A percentile compares a stretch with the other conserved stretches of the same genome.
These are phyloP conservation scores for Sebastes reedi DNA, from an alignment of 2,797 vertebrate genomes.

Conservation along the genomic window DNA sequence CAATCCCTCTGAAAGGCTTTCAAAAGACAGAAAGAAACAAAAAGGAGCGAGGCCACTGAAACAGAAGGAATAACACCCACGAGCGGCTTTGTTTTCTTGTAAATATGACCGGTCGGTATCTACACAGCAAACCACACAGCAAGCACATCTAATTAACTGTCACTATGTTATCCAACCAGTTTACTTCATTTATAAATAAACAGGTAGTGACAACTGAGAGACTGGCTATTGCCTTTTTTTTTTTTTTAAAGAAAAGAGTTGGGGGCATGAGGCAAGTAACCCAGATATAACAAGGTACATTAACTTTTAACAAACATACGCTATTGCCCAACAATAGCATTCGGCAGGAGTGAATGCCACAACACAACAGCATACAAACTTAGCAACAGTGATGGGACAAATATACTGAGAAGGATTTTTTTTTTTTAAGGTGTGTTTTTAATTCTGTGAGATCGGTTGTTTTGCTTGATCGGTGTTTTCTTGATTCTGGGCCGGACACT, in stretches of 20 bases:
- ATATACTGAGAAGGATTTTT: conserved; percentile 82
- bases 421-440: conserved; percentile 62
- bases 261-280: conserved; percentile 74
- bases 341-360: conserved; percentile 89
- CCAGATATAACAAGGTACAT: conserved; percentile 83
- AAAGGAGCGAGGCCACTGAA: conserved; percentile 40
- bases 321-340: conserved; percentile 86
- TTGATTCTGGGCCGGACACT: conserved; percentile 80
- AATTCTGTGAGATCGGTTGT: conserved; percentile 64
- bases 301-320: conserved; percentile 87
- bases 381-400: conserved; percentile 91
- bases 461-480: conserved; percentile 72
- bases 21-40: conserved; percentile 47
- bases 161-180: conserved; percentile 47
- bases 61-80: conserved; percentile 37
- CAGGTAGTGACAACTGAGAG: conserved; percentile 43
- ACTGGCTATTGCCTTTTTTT: conserved; percentile 27
- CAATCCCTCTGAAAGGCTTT: conserved; percentile 48
- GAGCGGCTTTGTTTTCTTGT: conserved; percentile 27
- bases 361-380: conserved; percentile 93
- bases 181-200: conserved; percentile 39
- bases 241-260: conserved; percentile 17
- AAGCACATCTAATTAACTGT: conserved; percentile 57
- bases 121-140: conserved; percentile 72
- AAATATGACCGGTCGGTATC: conserved; percentile 50